These are phyloP conservation scores for Acyrthosiphon pisum DNA, from an alignment of 1,140 invertebrate genomes.

Conservation along the genomic window DNA sequence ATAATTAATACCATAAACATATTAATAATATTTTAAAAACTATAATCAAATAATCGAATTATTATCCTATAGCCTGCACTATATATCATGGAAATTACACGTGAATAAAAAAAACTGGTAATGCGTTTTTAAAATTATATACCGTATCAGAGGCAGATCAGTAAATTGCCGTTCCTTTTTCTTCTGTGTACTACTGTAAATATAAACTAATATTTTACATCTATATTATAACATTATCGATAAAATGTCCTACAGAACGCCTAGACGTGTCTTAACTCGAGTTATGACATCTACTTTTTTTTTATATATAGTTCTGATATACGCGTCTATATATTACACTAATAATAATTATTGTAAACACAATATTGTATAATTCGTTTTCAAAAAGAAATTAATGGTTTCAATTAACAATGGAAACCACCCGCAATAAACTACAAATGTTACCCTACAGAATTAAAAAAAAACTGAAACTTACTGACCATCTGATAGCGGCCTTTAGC, in stretches of 20 bases:
- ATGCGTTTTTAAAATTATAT: background rate
- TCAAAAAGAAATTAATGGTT: too few species aligned
- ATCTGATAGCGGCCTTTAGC: too few species aligned
- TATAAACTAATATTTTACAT: conserved; percentile 4
- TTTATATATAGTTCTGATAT: background rate
- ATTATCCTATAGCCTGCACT: background rate
- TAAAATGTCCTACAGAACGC: background rate
- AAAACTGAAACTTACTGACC: too few species aligned
- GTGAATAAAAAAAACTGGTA: background rate
- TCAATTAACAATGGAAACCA: too few species aligned
- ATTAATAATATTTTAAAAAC: background rate
- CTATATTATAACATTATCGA: background rate
- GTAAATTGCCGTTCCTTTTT: background rate
- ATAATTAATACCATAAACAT: background rate
- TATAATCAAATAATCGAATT: conserved; percentile 14
- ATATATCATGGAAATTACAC: background rate
- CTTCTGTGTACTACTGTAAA: background rate
- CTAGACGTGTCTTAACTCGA: background rate
- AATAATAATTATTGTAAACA: background rate
- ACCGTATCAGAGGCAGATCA: background rate
- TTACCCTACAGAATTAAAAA: too few species aligned
- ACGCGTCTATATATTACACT: background rate
- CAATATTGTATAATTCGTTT: background rate
- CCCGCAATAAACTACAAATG: too few species aligned
- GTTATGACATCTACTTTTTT: background rate